Conservation (phyloP, 2,888 invertebrate species). For the Tortricodes alternella region DNA sequence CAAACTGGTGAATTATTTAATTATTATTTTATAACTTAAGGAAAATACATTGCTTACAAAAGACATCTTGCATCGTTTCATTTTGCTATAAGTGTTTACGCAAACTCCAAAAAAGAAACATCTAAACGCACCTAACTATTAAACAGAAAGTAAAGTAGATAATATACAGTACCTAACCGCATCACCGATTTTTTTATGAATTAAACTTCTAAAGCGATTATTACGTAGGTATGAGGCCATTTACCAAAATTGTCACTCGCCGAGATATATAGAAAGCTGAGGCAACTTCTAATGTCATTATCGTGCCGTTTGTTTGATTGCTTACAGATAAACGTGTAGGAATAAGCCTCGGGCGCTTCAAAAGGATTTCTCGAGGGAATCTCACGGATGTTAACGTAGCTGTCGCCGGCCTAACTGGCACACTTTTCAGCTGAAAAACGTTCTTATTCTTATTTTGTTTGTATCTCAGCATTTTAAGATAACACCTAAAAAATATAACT, state of each 20-base stretch:
- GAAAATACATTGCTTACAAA: too few species aligned
- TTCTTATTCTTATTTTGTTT: conserved; percentile 18
- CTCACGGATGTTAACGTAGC: conserved; percentile 57
- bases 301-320: conserved; percentile 63
- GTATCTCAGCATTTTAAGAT: conserved; percentile 17
- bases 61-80: too few species aligned
- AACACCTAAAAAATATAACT: neutral
- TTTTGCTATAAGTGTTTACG: too few species aligned
- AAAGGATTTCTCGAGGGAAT: conserved; percentile 58
- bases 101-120: too few species aligned
- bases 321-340: conserved; percentile 54
- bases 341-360: conserved; percentile 50
- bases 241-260: too few species aligned
- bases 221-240: too few species aligned
- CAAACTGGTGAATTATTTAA: neutral
- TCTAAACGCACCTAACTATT: too few species aligned
- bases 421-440: conserved; percentile 33
- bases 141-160: too few species aligned
- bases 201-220: too few species aligned
- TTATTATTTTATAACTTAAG: too few species aligned
- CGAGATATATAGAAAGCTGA: conserved; percentile 46
- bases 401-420: conserved; percentile 42
- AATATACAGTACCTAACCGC: too few species aligned
- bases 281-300: conserved; percentile 56
- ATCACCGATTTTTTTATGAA: too few species aligned